A percentile compares a stretch with the other conserved stretches of the same genome.
Evolutionary conservation across 2,888 invertebrate species (phyloP).

Genomic region (Piscicola geometra): DNA sequence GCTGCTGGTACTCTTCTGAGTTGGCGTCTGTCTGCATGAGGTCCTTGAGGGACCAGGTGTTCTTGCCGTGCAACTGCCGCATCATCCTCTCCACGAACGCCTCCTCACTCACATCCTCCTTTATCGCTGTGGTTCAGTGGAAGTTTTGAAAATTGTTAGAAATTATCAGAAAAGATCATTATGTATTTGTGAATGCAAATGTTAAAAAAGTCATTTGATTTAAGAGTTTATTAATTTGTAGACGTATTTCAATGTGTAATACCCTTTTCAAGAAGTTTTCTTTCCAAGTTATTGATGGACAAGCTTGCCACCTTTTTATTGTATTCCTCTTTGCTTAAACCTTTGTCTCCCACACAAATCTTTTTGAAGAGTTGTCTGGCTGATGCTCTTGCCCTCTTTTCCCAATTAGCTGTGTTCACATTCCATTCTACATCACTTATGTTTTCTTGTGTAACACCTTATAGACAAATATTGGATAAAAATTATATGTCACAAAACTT

Average conservation of each 20-base stretch:
- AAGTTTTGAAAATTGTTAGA: not conserved
- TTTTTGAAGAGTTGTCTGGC: constrained; percentile 80
- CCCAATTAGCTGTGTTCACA: constrained; percentile 75
- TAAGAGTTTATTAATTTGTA: too few species aligned
- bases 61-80: constrained; percentile 49
- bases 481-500: not conserved
- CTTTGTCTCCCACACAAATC: constrained; percentile 60
- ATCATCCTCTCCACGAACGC: constrained; percentile 52
- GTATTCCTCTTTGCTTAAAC: constrained; percentile 65
- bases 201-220: not conserved
- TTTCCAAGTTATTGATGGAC: constrained; percentile 46
- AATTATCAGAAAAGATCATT: not conserved
- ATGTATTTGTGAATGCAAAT: not conserved
- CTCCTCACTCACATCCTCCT: constrained; percentile 49
- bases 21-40: constrained; percentile 38
- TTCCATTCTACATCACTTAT: constrained; percentile 72
- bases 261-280: constrained; percentile 49
- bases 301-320: constrained; percentile 47
- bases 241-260: too few species aligned
- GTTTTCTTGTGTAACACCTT: constrained; percentile 70
- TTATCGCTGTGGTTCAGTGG: constrained; percentile 28
- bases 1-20: constrained; percentile 46
- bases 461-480: not conserved
- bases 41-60: constrained; percentile 46
- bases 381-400: constrained; percentile 79